Conservation (phyloP, 2,113 vertebrate genomes). For the Urocolius indicus region DNA sequence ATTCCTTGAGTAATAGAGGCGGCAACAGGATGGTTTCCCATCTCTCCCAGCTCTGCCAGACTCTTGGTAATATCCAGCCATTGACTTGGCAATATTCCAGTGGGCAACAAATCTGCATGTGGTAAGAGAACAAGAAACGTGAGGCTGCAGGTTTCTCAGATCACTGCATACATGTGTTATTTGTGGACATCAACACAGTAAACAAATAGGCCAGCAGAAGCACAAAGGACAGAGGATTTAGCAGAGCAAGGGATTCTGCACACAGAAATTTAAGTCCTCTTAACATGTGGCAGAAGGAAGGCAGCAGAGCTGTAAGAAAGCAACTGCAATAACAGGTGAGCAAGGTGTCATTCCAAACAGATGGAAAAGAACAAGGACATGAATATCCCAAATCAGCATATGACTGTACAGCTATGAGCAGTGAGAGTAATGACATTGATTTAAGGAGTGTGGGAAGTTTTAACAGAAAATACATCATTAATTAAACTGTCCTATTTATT, state of each 20-base stretch:
- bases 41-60: constrained; percentile 95
- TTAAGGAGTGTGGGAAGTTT: neutral
- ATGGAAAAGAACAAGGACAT: neutral
- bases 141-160: neutral
- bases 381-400: neutral
- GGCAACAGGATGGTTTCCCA: constrained; percentile 89
- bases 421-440: neutral
- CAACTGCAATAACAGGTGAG: neutral
- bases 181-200: neutral
- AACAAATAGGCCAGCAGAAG: neutral
- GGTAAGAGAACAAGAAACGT: neutral
- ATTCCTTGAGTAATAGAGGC: constrained; percentile 90
- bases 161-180: neutral
- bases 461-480: neutral
- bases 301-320: neutral
- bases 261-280: neutral
- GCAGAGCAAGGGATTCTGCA: neutral
- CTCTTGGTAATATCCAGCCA: constrained; percentile 98
- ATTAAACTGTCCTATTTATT: neutral
- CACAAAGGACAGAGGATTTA: neutral
- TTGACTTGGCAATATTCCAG: constrained; percentile 96
- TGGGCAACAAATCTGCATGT: constrained; percentile 91
- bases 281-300: neutral
- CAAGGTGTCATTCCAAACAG: neutral
- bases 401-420: neutral